Evolutionary conservation across 2,113 vertebrate species (phyloP).

Genomic region (Gopherus flavomarginatus): DNA sequence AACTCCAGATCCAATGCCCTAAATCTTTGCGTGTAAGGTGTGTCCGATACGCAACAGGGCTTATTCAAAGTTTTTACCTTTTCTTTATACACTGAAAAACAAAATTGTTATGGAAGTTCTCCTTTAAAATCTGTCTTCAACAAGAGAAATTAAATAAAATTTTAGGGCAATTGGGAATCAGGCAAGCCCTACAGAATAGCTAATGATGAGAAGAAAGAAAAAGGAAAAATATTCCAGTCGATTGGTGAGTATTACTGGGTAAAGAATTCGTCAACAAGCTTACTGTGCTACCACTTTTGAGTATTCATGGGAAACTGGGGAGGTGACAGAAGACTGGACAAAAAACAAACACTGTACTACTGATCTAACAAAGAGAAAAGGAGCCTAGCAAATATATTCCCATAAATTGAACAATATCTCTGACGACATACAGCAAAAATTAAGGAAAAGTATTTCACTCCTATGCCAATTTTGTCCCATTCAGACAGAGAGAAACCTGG

Average conservation of each 20-base stretch:
- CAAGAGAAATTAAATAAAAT: background rate
- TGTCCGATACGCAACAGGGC: background rate
- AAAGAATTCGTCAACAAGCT: background rate
- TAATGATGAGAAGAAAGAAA: background rate
- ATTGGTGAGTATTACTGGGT: background rate
- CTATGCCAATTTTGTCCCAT: background rate
- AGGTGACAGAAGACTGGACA: background rate
- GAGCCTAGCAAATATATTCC: background rate
- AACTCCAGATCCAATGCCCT: background rate
- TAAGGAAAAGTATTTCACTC: background rate
- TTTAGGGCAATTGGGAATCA: background rate
- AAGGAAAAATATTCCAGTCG: background rate
- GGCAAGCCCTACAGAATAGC: background rate
- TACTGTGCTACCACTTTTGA: background rate
- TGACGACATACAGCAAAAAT: background rate
- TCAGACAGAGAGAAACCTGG: background rate
- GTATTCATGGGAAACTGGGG: fast-evolving
- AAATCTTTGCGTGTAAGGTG: background rate
- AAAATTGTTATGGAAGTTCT: background rate
- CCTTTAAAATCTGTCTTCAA: fast-evolving
- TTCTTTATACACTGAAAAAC: background rate
- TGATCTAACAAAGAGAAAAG: background rate
- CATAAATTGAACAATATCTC: background rate
- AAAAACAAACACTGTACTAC: background rate
- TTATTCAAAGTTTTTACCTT: fast-evolving